Base-by-base conservation (phyloP, 2,797 vertebrate genomes). In the Acrossocheilus fasciatus region DNA sequence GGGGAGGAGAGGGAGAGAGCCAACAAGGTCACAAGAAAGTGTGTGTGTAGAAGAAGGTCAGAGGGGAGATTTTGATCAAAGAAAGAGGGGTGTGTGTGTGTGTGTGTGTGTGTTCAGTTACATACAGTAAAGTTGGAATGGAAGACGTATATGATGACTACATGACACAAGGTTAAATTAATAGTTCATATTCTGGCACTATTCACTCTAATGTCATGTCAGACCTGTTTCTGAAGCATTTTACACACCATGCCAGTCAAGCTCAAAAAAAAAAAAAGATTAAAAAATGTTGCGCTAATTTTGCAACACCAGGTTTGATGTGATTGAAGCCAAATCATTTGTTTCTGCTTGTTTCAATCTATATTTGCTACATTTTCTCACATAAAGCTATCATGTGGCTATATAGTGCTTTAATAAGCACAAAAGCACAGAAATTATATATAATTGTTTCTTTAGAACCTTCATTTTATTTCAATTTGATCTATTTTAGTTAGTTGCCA, bases 11-110 rank as follows among this genome's bases (percentile, higher is more conserved):
- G 47, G 68, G 66, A 68, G n/a, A 77, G 47, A 87, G 68, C 62
- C 74, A 81, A 54, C 81, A 88, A 87, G 82, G 87, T 88, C 85
- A 88, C 73, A 82, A 77, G 82, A 88, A 70, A 70, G 73, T 68
- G 68, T 83, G 75, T 86, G 79, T 82, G 41, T 47, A 23, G 62
- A 43, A 69, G 77, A 81, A 80, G 84, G 84, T 86, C 84, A 81
- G 20, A 81, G 84, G 84, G 77, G 77, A 74, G 84, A 74, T 81
- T 86, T 36, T 39, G 52, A 86, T 86, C 77, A 86, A 79, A 86
- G 68, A 45, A 78, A 34, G 50, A 86, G 26, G 64, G 70, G 79
- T 68, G 64, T 50, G 47, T 68, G 10, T 69, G 82, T 36, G 43
- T 57, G 47, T 68, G 10, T 69, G 82, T 36, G 43, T 57, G 66